Percentiles rank a stretch among this genome's conserved stretches.
Evolutionary conservation across 2,113 vertebrate species (phyloP).

Genomic region (Halichoerus grypus): DNA sequence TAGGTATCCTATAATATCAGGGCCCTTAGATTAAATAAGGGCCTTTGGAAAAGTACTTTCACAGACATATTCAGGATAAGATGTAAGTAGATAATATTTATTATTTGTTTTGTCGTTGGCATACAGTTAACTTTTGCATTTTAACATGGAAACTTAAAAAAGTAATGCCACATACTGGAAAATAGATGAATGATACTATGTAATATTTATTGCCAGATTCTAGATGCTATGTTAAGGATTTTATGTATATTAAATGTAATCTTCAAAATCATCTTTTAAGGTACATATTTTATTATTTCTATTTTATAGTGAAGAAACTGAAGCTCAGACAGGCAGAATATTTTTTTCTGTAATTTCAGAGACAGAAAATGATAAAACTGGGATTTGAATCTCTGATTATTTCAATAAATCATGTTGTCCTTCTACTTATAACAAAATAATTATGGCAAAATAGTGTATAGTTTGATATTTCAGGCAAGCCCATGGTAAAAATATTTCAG

Average conservation of each 20-base stretch:
- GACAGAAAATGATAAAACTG: not conserved
- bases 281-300: not conserved
- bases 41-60: not conserved
- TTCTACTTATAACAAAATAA: not conserved
- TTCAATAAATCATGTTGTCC: not conserved
- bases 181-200: not conserved
- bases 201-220: not conserved
- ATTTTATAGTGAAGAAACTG: not conserved
- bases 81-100: not conserved
- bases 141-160: not conserved
- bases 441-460: not conserved
- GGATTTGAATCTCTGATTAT: not conserved
- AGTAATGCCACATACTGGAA: not conserved
- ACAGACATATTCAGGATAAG: not conserved
- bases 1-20: not conserved
- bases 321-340: not conserved
- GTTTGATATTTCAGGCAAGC: not conserved
- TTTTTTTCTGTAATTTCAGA: not conserved
- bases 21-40: not conserved
- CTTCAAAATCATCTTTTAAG: not conserved
- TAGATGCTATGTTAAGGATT: not conserved
- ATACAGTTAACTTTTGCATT: not conserved
- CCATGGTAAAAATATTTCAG: not conserved
- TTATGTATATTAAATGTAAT: not conserved
- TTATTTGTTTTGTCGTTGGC: not conserved